phyloP scores from a whole-genome alignment of 2,888 invertebrate genomes.

The Dryococelus australis region DNA sequence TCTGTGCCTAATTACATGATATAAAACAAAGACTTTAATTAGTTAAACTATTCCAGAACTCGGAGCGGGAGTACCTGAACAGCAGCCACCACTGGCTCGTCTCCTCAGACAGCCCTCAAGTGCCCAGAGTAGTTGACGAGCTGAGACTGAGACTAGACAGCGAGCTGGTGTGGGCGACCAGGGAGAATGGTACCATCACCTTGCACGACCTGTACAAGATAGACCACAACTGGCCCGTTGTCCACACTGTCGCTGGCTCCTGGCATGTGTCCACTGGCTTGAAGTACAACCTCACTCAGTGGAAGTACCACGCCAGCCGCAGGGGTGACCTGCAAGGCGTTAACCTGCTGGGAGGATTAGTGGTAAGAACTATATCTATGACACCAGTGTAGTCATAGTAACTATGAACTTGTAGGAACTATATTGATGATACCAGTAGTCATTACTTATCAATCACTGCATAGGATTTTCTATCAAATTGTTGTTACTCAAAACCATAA shows the following conservation, averaged over 20 bases:
- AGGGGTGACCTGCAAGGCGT: slow-evolving; percentile 31
- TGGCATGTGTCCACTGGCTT: slow-evolving; percentile 50
- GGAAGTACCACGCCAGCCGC: slow-evolving; percentile 49
- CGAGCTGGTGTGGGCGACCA: slow-evolving; percentile 51
- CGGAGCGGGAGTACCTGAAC: slow-evolving; percentile 45
- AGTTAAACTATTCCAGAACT: slow-evolving; percentile 24
- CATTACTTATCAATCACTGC: too few species aligned
- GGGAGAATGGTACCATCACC: slow-evolving; percentile 41
- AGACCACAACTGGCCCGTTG: slow-evolving; percentile 34
- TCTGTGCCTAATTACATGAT: too few species aligned
- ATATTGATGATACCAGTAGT: too few species aligned
- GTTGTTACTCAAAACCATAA: too few species aligned
- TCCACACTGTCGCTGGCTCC: slow-evolving; percentile 45
- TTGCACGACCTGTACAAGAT: slow-evolving; percentile 54
- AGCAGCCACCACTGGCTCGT: slow-evolving; percentile 54
- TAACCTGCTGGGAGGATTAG: slow-evolving; percentile 2
- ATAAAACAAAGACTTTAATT: too few species aligned
- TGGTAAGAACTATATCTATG: neutral
- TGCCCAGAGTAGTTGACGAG: slow-evolving; percentile 45
- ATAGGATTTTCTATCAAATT: too few species aligned
- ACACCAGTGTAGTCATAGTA: too few species aligned
- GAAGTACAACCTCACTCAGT: slow-evolving; percentile 48
- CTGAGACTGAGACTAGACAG: slow-evolving; percentile 52
- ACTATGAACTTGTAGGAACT: too few species aligned
- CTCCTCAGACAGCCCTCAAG: slow-evolving; percentile 43